Conservation (phyloP, 92 coral and sea anemone genomes). For the Siderastrea radians region DNA sequence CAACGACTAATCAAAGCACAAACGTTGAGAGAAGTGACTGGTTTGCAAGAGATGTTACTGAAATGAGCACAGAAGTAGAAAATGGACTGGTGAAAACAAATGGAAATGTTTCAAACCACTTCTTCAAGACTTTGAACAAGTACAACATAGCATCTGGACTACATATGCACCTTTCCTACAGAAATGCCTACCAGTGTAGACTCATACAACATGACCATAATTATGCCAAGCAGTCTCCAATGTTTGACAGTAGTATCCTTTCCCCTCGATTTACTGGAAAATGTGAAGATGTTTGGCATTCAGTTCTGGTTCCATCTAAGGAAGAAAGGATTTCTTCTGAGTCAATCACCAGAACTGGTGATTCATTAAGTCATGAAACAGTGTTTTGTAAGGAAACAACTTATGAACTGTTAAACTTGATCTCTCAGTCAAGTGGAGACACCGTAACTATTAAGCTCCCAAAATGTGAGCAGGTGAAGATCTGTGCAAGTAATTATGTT, state of each 20-base stretch:
- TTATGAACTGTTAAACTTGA: no score
- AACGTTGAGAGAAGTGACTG: slow-evolving; percentile 51
- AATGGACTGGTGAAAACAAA: slow-evolving; percentile 18
- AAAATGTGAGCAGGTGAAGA: background rate
- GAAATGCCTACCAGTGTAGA: slow-evolving; percentile 24
- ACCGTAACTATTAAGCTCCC: no score
- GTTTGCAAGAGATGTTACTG: slow-evolving; percentile 37
- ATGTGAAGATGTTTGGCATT: no score
- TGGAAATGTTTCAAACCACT: slow-evolving; percentile 32
- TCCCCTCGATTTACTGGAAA: no score
- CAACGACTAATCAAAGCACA: slow-evolving; percentile 4
- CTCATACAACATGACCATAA: slow-evolving; percentile 14
- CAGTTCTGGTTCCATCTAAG: no score
- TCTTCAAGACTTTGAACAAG: slow-evolving; percentile 34
- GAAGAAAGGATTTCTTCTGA: no score
- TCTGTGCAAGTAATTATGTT: background rate
- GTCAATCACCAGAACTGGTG: no score
- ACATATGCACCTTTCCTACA: slow-evolving; percentile 17
- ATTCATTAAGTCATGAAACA: no score
- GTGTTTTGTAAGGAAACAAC: no score
- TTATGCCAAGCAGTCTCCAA: no score
- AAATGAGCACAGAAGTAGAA: slow-evolving; percentile 27
- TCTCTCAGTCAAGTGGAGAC: no score
- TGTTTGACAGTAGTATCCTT: no score
- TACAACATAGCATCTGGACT: slow-evolving; percentile 29